Base-by-base conservation (phyloP, 2,888 invertebrate genomes). In the Auanema freiburgensis region DNA sequence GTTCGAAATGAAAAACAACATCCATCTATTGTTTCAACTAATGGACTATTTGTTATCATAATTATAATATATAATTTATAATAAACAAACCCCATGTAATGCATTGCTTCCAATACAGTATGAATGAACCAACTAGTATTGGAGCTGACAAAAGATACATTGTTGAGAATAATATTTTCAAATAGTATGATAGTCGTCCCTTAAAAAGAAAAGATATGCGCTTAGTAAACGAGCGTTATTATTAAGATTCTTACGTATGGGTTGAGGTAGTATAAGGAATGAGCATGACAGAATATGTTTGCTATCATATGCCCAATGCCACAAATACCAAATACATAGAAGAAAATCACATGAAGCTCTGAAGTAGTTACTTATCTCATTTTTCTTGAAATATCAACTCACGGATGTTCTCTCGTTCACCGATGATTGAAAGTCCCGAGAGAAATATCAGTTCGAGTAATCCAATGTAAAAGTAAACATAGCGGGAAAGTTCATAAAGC, bases 41-140 rank as follows among this genome's bases (percentile, higher is more conserved):
- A 33, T 33, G 8, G 33, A 33, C 33, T 33, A 33, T 33, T 16
- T 52, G 24, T 21, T 16, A 18, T 23, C 6, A 25, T n/a, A 55
- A 55, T n/a, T 12, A 21, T 16, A 16, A 14, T 21, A 57, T 44
- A 57, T 14, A 14, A 44, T 12, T 16, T 42, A 21, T 23, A n/a
- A 12, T 8, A 1, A 57, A 64, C 70, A 54, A 25, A 82, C 81
- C 81, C 74, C 76, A 76, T 18, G 82, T 83, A 53, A 82, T 81
- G 63, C 82, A 82, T 53, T 78, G 78, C 57, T 75, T 77, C 82
- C 82, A 82, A 63, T 82, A 82, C 16, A 82, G 71, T 8, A 82
- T 49, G 61, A 82, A 82, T 8, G 82, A 66, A 14, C 72, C 76
- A 43, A 82, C 64, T 18, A 82, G 71, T 49, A 82, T 71, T 3